These are phyloP conservation scores for Drosophila siamana DNA, from an alignment of 2,888 invertebrate species.

Conservation along the genomic window DNA sequence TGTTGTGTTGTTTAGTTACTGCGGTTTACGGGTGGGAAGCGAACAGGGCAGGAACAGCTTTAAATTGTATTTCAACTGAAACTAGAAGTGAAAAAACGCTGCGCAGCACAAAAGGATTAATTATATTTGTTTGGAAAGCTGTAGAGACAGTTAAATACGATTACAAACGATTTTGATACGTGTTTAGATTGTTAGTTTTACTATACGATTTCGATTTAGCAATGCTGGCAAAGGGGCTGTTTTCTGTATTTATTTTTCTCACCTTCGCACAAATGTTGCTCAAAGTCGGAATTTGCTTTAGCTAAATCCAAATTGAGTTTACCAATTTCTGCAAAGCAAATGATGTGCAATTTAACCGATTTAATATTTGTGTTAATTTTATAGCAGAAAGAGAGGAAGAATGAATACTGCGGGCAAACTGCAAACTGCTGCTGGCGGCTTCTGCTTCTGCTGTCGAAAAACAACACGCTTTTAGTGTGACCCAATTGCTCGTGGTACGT, in stretches of 20 bases:
- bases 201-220: not conserved
- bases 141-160: conserved; percentile 16
- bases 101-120: conserved; percentile 40
- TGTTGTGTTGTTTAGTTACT: conserved; percentile 53
- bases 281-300: conserved; percentile 79
- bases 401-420: conserved; percentile 53
- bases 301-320: conserved; percentile 79
- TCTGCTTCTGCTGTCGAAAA: conserved; percentile 31
- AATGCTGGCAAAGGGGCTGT: not conserved
- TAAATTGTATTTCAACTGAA: conserved; percentile 52
- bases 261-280: conserved; percentile 84
- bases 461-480: conserved; percentile 65
- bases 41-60: conserved; percentile 25
- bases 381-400: conserved; percentile 23
- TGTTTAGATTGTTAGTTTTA: conserved; percentile 35
- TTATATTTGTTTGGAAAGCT: conserved; percentile 7
- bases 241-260: conserved; percentile 35
- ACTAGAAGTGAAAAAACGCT: conserved; percentile 54
- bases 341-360: conserved; percentile 33
- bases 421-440: conserved; percentile 49
- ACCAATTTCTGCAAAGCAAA: conserved; percentile 73
- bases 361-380: conserved; percentile 14
- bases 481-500: conserved; percentile 54
- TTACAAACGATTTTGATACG: conserved; percentile 18
- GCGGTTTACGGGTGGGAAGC: conserved; percentile 24